Base-by-base conservation (phyloP, 2,113 vertebrate species). In the Neodon shergylaensis region DNA sequence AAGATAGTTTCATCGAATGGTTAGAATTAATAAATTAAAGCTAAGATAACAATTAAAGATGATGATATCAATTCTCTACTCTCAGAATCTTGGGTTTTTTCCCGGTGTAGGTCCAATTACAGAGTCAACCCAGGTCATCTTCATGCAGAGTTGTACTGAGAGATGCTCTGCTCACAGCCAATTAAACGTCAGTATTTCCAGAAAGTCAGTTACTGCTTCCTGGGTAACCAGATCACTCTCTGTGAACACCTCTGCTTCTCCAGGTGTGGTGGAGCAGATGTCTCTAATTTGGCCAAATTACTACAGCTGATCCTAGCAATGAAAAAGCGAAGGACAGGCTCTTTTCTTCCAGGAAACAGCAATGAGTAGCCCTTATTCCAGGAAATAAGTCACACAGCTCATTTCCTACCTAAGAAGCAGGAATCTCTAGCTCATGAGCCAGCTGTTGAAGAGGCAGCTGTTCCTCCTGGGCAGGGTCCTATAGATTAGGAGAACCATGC, bases 401-500 rank as follows among this genome's bases (percentile, higher is more conserved):
- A 83, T n/a, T 83, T 63, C 94, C 73, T 52, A 87, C 44, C 63
- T 26, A 72, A 47, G 36, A 70, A 72, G 7, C 26, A 42, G 79
- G 65, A 52, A 44, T 36, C 31, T 28, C 1, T 16, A 12, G 3
- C 17, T 58, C 65, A 28, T 33, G 42, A 22, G 11, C 61, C 70
- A 66, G 44, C 49, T 65, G 21, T 10, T 13, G 73, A 54, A 63
- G 42, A 33, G 14, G 0, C 33, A 63, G 78, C 39, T 81, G 72
- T 3, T 90, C 31, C 21, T 83, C 5, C 5, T 1, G 9, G 28
- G 13, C 31, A 3, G 36, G 36, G 47, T 9, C 2, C 39, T 1
- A 22, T 0, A 0, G 39, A 28, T 33, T 0, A 66, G 42, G 21
- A 36, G 5, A 12, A 0, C 4, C 36, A 74, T 36, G 65, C 11